phyloP scores from a whole-genome alignment of 2,113 vertebrate species.

The Corapipo altera region DNA sequence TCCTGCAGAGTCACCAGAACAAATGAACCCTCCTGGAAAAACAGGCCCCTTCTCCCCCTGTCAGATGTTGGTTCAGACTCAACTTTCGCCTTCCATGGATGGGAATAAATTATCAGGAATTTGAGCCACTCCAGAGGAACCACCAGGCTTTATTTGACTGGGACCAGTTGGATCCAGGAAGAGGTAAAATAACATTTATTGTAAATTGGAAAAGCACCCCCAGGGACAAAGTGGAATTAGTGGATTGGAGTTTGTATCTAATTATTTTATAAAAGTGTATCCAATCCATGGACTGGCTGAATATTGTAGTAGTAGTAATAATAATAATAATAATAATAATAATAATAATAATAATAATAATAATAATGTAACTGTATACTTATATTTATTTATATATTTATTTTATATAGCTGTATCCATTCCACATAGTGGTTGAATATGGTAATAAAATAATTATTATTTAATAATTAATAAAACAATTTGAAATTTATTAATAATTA shows the following conservation, averaged over 20 bases:
- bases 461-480: background rate
- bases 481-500: too few species aligned
- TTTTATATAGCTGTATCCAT: background rate
- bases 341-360: too few species aligned
- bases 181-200: background rate
- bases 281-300: too few species aligned
- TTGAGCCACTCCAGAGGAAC: background rate
- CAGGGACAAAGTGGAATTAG: background rate
- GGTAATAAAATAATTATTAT: background rate
- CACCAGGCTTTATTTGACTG: background rate
- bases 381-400: background rate
- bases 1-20: background rate
- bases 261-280: too few species aligned
- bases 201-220: background rate
- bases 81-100: background rate
- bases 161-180: background rate
- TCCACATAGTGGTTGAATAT: background rate
- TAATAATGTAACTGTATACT: too few species aligned
- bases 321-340: too few species aligned
- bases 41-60: background rate
- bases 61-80: background rate
- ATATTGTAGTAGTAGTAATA: too few species aligned
- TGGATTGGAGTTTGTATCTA: background rate
- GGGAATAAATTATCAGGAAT: background rate
- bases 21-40: background rate